These are phyloP conservation scores for Prionailurus bengalensis DNA, from an alignment of 2,113 vertebrate genomes.

Conservation along the genomic window DNA sequence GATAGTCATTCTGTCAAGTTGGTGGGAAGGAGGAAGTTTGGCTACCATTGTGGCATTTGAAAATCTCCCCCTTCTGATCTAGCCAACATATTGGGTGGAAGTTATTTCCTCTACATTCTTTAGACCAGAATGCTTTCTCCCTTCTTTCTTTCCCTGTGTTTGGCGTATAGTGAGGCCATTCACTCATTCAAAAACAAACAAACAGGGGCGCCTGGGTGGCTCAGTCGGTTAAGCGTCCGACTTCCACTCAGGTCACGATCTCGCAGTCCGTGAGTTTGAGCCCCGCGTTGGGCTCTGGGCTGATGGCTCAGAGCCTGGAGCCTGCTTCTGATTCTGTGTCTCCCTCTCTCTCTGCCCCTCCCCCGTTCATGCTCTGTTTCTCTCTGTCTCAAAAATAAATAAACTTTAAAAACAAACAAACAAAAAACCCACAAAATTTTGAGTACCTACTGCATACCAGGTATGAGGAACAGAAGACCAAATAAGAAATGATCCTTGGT, in stretches of 20 bases:
- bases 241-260: too few species aligned
- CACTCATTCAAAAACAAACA: background rate
- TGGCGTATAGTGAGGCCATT: background rate
- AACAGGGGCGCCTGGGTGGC: too few species aligned
- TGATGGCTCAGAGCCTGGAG: too few species aligned
- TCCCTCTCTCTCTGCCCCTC: too few species aligned
- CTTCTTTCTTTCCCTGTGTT: background rate
- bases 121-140: too few species aligned
- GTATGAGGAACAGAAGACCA: background rate
- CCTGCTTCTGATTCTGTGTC: too few species aligned
- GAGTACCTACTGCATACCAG: background rate
- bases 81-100: background rate
- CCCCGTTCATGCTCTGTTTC: too few species aligned
- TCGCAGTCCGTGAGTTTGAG: too few species aligned
- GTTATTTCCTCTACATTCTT: background rate
- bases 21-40: background rate
- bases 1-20: background rate
- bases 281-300: too few species aligned
- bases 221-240: too few species aligned
- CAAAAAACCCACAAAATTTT: background rate
- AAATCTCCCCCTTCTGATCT: background rate
- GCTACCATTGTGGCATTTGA: background rate
- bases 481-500: conserved; percentile 13
- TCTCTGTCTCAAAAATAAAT: too few species aligned
- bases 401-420: too few species aligned